Evolutionary conservation across 2,113 vertebrate species (phyloP), one percentile per base, ranked within the genome.

Genomic region (Poeciliopsis turrubarensis): DNA sequence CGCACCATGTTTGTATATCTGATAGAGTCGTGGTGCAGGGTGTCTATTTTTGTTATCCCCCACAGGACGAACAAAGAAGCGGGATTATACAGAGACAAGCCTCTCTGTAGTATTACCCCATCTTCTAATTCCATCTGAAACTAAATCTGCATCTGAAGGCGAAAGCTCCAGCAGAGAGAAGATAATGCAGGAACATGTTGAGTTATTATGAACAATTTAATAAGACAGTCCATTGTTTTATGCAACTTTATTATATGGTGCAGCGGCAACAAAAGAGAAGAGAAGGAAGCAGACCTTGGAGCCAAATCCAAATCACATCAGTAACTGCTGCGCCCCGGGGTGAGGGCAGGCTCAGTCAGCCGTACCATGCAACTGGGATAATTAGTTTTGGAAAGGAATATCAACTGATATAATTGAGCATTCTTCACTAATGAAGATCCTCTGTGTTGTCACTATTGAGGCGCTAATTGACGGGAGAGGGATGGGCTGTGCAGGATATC

Each of bases 351-450:
- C 86, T 90, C 92, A 93, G 89, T 94, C 93, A 95, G 91, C 92
- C 91, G 65, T 94, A 84, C 89, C 85, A 61, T 94, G 91, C 91
- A 92, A 93, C 91, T 89, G 78, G 90, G 93, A 94, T 95, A 95
- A 95, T 95, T 95, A 93, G 91, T 95, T 94, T 95, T 95, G 94
- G 95, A 94, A 94, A 92, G 87, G 89, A 94, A 93, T 93, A 95
- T 94, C 90, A 94, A 93, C 89, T 89, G 90, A 94, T 94, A 94
- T 95, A 95, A 95, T 93, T 94, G 92, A 95, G 93, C 92, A 92
- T 93, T 95, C 93, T 94, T 86, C 79, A 68, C 93, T 95, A 95
- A 95, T 95, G 93, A 95, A 94, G 93, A 94, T 94, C 87, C 92
- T 93, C 89, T 82, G 91, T 92, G 89, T 93, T 94, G 93, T 94